These are phyloP conservation scores for Nemotelus pantherinus DNA, from an alignment of 2,888 invertebrate genomes.

Conservation along the genomic window DNA sequence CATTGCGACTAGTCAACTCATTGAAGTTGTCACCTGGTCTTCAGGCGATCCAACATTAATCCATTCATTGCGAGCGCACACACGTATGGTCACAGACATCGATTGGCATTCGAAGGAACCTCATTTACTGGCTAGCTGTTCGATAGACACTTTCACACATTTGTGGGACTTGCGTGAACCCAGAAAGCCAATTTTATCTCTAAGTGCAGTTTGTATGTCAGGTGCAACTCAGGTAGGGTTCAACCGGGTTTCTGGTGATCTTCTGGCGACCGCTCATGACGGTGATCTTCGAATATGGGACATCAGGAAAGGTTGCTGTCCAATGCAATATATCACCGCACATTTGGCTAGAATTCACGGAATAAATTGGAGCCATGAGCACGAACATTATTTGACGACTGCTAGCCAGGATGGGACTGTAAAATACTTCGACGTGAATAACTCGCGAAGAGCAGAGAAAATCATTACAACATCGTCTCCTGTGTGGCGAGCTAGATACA, in stretches of 20 bases:
- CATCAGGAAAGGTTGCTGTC: conserved; percentile 84
- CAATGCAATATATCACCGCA: conserved; percentile 92
- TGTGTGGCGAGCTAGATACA: conserved; percentile 93
- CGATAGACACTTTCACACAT: conserved; percentile 92
- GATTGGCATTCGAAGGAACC: conserved; percentile 89
- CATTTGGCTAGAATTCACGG: conserved; percentile 91
- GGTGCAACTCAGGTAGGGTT: conserved; percentile 95
- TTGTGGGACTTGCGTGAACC: conserved; percentile 93
- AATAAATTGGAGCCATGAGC: conserved; percentile 91
- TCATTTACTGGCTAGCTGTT: conserved; percentile 84
- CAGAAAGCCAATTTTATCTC: conserved; percentile 81
- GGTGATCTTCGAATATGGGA: conserved; percentile 97
- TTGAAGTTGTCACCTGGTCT: conserved; percentile 86
- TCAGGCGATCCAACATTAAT: conserved; percentile 77
- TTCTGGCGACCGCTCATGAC: conserved; percentile 94
- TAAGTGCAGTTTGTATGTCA: conserved; percentile 88
- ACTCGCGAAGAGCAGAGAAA: conserved; percentile 84
- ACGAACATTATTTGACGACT: conserved; percentile 86
- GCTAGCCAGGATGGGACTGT: conserved; percentile 96
- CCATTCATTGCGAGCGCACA: conserved; percentile 81
- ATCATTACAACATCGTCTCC: conserved; percentile 83
- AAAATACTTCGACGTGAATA: conserved; percentile 91
- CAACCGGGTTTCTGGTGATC: conserved; percentile 84
- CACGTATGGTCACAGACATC: conserved; percentile 87
- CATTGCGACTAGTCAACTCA: conserved; percentile 85